Conservation (phyloP, 1,140 invertebrate genomes). For the Drosophila suzukii region DNA sequence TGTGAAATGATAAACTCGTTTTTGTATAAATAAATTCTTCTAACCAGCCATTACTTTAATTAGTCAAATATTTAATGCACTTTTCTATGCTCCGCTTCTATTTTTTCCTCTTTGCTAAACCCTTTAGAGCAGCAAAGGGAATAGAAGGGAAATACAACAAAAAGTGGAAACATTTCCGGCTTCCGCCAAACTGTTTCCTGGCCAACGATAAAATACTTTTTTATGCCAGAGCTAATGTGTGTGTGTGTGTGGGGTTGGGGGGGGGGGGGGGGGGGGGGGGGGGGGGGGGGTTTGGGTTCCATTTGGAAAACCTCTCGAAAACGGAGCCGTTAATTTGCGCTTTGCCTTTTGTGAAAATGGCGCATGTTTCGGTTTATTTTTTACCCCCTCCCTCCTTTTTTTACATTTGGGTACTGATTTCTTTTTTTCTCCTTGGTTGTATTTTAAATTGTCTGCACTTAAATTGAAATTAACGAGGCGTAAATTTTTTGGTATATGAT, state of each 20-base stretch:
- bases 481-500: constrained; percentile 70
- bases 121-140: constrained; percentile 30
- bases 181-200: constrained; percentile 82
- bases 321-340: constrained; percentile 74
- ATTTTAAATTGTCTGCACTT: constrained; percentile 80
- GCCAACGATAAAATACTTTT: constrained; percentile 83
- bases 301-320: constrained; percentile 47
- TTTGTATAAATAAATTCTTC: constrained; percentile 62
- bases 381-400: not conserved
- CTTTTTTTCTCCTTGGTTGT: constrained; percentile 23
- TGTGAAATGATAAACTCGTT: constrained; percentile 37
- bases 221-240: constrained; percentile 74
- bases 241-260: too few relatives aligned
- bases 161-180: constrained; percentile 78
- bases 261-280: not conserved
- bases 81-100: constrained; percentile 18
- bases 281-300: constrained; percentile 27
- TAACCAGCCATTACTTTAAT: constrained; percentile 76
- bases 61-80: constrained; percentile 79
- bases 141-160: constrained; percentile 46
- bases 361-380: constrained; percentile 49
- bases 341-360: constrained; percentile 71
- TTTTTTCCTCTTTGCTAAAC: constrained; percentile 10
- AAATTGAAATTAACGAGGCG: constrained; percentile 83
- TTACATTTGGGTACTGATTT: constrained; percentile 42